These are phyloP conservation scores for Gila orcuttii DNA, from an alignment of 2,113 vertebrate species.

Conservation along the genomic window DNA sequence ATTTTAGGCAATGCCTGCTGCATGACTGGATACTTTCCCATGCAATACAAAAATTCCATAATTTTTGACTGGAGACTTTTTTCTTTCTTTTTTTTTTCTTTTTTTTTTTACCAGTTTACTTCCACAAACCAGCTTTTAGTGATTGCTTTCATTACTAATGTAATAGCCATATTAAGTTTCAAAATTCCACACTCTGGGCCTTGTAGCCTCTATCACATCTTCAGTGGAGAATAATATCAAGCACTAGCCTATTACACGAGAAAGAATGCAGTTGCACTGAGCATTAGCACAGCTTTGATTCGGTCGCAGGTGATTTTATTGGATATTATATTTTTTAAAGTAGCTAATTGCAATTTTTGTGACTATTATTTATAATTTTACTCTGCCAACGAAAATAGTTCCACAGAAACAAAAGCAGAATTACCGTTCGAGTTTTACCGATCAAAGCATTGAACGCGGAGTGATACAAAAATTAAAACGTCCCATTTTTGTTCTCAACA, in stretches of 20 bases:
- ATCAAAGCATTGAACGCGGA: background rate
- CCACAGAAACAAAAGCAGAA: background rate
- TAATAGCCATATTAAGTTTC: background rate
- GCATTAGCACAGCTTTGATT: no score
- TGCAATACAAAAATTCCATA: background rate
- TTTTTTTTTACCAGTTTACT: slow-evolving; percentile 1
- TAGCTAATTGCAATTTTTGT: no score
- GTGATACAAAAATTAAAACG: background rate
- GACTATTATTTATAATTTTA: no score
- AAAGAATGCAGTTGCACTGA: no score
- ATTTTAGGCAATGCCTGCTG: background rate
- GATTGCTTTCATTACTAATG: background rate
- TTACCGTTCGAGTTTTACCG: background rate
- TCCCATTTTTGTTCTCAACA: background rate
- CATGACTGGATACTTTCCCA: background rate
- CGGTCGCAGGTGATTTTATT: no score
- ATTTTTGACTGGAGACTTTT: background rate
- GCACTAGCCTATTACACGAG: no score
- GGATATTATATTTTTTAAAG: no score
- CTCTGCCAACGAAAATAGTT: background rate
- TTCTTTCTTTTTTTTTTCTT: no score
- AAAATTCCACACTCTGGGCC: no score
- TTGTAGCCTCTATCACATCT: background rate
- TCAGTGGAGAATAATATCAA: background rate
- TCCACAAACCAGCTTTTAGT: background rate